These are phyloP conservation scores for Hydropotes inermis DNA, from an alignment of 2,113 vertebrate genomes.

Conservation along the genomic window DNA sequence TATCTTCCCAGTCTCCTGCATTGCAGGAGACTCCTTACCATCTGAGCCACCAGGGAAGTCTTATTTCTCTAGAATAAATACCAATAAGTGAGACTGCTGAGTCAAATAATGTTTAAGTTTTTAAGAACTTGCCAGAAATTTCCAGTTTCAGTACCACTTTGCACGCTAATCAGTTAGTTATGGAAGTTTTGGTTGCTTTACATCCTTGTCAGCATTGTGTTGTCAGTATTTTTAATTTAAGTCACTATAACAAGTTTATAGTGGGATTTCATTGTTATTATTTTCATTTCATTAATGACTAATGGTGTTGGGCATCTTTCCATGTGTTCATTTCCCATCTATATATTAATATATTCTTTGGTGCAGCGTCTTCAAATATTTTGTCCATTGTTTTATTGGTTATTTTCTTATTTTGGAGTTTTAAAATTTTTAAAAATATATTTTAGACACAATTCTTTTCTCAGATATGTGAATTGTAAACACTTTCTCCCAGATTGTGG, in stretches of 20 bases:
- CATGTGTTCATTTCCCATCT: background rate
- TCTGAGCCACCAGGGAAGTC: background rate
- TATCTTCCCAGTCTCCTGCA: background rate
- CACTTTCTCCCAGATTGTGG: background rate
- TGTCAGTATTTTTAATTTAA: conserved; percentile 2
- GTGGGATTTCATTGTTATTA: background rate
- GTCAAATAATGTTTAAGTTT: background rate
- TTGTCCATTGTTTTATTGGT: background rate
- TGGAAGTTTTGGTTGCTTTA: background rate
- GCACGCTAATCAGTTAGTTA: background rate
- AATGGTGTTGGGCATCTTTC: background rate
- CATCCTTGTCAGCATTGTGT: background rate
- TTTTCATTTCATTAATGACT: background rate
- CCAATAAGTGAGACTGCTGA: background rate
- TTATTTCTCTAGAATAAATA: background rate
- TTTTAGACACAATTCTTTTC: background rate
- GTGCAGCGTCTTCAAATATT: background rate
- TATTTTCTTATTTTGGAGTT: background rate
- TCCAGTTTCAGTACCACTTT: background rate
- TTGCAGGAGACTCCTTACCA: background rate
- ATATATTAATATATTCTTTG: background rate
- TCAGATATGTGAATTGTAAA: background rate
- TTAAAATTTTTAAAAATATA: background rate
- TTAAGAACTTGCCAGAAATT: background rate
- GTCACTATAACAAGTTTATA: background rate